phyloP scores from a whole-genome alignment of 2,888 invertebrate species.

The Luffia ferchaultella region DNA sequence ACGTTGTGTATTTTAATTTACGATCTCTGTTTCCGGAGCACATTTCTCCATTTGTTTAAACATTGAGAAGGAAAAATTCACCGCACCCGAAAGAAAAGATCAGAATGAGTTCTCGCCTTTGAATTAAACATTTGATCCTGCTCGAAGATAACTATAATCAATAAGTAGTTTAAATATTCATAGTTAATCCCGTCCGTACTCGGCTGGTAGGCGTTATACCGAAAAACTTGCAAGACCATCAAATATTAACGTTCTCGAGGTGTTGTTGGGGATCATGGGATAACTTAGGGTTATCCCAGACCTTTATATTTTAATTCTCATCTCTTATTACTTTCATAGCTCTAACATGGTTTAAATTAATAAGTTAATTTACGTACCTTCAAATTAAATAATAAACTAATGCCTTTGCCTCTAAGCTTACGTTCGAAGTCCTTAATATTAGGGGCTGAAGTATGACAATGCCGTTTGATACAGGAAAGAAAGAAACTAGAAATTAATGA shows the following conservation, averaged over 20 bases:
- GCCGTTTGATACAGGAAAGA: too few relatives aligned
- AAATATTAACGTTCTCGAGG: slow-evolving; percentile 54
- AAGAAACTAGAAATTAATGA: too few relatives aligned
- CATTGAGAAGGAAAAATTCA: not conserved
- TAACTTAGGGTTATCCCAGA: slow-evolving; percentile 34
- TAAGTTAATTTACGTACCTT: too few relatives aligned
- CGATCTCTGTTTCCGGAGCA: not conserved
- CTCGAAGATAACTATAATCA: slow-evolving; percentile 23
- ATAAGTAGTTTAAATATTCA: slow-evolving; percentile 63
- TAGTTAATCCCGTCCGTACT: slow-evolving; percentile 55
- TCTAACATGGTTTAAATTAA: too few relatives aligned
- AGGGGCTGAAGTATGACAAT: too few relatives aligned
- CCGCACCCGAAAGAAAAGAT: not conserved
- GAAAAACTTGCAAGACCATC: slow-evolving; percentile 63
- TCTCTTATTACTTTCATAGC: not conserved
- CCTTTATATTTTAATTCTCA: not conserved
- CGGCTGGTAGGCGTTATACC: slow-evolving; percentile 62
- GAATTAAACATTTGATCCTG: not conserved
- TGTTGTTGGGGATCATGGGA: slow-evolving; percentile 58
- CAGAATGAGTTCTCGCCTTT: not conserved
- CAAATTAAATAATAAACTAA: too few relatives aligned
- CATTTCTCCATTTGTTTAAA: too few relatives aligned
- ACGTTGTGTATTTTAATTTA: not conserved
- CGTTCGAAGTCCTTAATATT: too few relatives aligned
- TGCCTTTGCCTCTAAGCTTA: too few relatives aligned